These are phyloP conservation scores for Cervus canadensis DNA, from an alignment of 2,113 vertebrate genomes.

Conservation along the genomic window DNA sequence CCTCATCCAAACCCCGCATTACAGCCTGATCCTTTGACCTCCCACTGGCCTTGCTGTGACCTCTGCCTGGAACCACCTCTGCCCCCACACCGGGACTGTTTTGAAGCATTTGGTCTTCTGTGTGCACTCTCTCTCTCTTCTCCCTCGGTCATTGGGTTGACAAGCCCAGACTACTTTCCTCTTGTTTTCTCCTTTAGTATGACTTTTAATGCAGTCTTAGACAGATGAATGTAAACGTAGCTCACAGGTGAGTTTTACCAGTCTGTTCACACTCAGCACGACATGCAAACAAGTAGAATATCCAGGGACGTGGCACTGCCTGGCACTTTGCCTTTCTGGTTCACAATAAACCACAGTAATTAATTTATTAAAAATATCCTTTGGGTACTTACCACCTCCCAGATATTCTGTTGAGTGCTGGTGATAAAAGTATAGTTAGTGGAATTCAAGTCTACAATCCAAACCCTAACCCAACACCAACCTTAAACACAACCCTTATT, in stretches of 20 bases:
- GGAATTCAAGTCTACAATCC: not conserved
- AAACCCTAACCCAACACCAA: not conserved
- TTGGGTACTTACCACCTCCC: not conserved
- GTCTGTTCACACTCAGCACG: not conserved
- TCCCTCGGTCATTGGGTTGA: not conserved
- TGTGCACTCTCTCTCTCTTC: not conserved
- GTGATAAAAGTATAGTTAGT: not conserved
- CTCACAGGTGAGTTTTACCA: not conserved
- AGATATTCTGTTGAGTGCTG: not conserved
- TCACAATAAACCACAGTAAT: not conserved
- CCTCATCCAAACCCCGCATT: not conserved
- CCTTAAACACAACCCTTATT: not conserved
- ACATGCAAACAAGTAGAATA: not conserved
- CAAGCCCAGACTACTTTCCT: not conserved
- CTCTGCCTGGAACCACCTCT: too few relatives aligned
- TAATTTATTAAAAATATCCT: not conserved
- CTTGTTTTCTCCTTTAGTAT: not conserved
- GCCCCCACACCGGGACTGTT: fast-evolving
- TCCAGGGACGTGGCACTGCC: not conserved
- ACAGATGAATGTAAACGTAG: not conserved
- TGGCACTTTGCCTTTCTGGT: not conserved
- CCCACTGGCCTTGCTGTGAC: not conserved
- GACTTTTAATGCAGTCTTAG: not conserved
- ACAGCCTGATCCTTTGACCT: not conserved
- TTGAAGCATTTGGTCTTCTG: not conserved